Base-by-base conservation (phyloP, 2,113 vertebrate genomes). In the Atrichornis clamosus region DNA sequence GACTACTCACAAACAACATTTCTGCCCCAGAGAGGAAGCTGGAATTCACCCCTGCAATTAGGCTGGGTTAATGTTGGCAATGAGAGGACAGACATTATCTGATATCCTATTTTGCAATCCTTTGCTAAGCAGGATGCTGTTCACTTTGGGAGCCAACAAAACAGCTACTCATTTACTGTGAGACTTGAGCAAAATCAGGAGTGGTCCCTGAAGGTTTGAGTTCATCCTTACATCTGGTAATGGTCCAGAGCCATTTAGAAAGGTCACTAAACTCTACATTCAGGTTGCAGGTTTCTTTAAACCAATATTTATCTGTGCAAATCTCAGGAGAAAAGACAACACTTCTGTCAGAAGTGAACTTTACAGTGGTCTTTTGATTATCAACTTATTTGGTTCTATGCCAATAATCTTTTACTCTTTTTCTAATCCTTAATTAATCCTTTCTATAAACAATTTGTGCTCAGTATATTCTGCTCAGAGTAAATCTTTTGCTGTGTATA, bases 11-110 rank as follows among this genome's bases (percentile, higher is more conserved):
- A 73, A 62, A 50, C 72, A 69, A 10, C 15, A 72, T 6, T 28
- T 77, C 67, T 83, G 55, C 44, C 41, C 33, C 56, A 41, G n/a
- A 86, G 64, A 94, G 69, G 84, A 87, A 95, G 56, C 33, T 95
- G 90, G 76, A 94, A 94, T 42, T 84, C 88, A 94, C 75, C 56
- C 82, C 53, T 44, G 56, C 90, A 84, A 87, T 92, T 88, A 95
- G 72, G 84, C 42, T 65, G 20, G 75, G 47, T 74, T 89, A 86
- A 67, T 23, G 68, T 15, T 84, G 90, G 82, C 21, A 4, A n/a
- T 41, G 78, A 89, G 39, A 30, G 18, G 22, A 89, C 0, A 96
- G 92, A 79, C 76, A 87, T 56, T 75, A 94, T 89, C 83, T 30
- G 8, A 64, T 92, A 89, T 9, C 28, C 4, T 41, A n/a, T 86